These are phyloP conservation scores for Hexactinellida sp. DNA, from an alignment of 37 sponge, comb jelly and placozoan genomes.

Conservation along the genomic window DNA sequence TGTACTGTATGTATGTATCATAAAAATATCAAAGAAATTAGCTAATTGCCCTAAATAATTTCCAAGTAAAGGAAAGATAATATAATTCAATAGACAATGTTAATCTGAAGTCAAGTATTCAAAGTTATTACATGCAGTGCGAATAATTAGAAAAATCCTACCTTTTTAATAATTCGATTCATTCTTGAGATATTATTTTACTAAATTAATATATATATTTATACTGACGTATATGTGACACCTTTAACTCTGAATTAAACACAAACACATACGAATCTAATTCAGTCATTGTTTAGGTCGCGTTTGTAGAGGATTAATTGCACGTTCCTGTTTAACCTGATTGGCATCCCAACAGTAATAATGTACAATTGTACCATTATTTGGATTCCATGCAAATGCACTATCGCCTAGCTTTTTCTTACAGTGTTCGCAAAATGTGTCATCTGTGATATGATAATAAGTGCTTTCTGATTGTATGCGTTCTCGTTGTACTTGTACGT, in stretches of 20 bases:
- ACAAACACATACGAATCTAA: background rate
- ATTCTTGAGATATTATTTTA: no score
- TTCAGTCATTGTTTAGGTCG: background rate
- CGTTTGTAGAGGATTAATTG: background rate
- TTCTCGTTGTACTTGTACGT: slow-evolving; percentile 47
- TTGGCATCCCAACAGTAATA: slow-evolving; percentile 41
- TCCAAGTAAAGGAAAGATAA: no score
- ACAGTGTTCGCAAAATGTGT: slow-evolving; percentile 36
- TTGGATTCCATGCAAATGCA: slow-evolving; percentile 59
- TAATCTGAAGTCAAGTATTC: no score
- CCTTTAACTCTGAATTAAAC: background rate
- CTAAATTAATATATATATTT: no score
- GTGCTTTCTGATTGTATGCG: slow-evolving; percentile 29
- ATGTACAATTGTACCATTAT: slow-evolving; percentile 40
- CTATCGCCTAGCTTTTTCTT: slow-evolving; percentile 48
- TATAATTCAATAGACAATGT: no score
- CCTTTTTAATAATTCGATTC: no score
- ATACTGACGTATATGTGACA: no score
- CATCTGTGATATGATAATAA: slow-evolving; percentile 31
- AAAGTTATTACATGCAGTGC: no score
- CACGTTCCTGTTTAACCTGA: background rate
- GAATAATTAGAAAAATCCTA: no score
- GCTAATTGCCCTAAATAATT: no score
- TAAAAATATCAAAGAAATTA: background rate
- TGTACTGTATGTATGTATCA: background rate